A percentile compares a stretch with the other conserved stretches of the same genome.
These are phyloP conservation scores for Heliothis peltigera DNA, from an alignment of 2,888 invertebrate genomes.

Conservation along the genomic window DNA sequence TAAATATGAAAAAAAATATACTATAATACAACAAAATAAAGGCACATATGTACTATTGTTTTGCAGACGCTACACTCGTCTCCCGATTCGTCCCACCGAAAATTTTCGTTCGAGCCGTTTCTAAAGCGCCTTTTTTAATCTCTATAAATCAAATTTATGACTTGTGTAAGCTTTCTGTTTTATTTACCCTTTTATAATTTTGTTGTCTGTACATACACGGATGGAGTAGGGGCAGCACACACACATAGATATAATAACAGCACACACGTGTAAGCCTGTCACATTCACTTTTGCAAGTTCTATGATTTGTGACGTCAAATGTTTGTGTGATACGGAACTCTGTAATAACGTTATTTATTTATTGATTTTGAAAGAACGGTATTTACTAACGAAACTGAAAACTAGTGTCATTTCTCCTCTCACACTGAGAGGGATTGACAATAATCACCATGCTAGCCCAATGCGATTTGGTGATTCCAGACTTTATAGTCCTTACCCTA, in stretches of 20 bases:
- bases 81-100: slow-evolving; percentile 89
- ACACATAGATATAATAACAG: slow-evolving; percentile 31
- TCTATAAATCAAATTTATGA: slow-evolving; percentile 90
- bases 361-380: not conserved
- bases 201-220: slow-evolving; percentile 78
- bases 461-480: no score
- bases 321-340: not conserved
- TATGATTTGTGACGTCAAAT: slow-evolving; percentile 16
- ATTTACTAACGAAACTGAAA: not conserved
- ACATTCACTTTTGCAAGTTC: slow-evolving; percentile 34
- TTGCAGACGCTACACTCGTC: slow-evolving; percentile 81
- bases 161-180: slow-evolving; percentile 90
- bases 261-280: slow-evolving; percentile 10
- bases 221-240: slow-evolving; percentile 46
- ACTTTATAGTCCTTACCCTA: no score
- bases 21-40: no score
- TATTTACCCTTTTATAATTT: slow-evolving; percentile 90
- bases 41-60: slow-evolving; percentile 28
- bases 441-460: no score
- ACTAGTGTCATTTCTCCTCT: no score
- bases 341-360: not conserved
- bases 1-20: slow-evolving; percentile 8
- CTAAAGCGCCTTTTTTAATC: slow-evolving; percentile 90
- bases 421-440: no score
- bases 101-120: slow-evolving; percentile 89